Evolutionary conservation across 2,797 vertebrate genomes (phyloP).

Genomic region (Eleutherodactylus coqui): DNA sequence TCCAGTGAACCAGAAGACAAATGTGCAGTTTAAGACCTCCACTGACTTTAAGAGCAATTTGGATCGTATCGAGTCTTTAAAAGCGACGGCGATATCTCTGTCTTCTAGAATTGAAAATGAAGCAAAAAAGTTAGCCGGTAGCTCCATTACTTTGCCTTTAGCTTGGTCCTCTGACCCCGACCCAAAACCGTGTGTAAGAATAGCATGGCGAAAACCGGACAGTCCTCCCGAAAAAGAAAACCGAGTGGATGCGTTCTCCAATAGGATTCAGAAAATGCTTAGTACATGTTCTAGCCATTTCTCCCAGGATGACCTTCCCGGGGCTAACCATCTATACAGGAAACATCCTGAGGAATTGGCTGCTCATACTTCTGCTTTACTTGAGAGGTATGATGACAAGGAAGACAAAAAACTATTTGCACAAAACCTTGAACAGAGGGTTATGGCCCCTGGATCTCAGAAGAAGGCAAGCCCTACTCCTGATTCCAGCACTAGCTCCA

Average conservation of each 20-base stretch:
- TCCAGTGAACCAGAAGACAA: constrained; percentile 8
- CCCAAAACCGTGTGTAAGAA: constrained; percentile 66
- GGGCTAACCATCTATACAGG: constrained; percentile 80
- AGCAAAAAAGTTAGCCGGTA: constrained; percentile 87
- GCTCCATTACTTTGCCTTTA: constrained; percentile 79
- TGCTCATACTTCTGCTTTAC: constrained; percentile 69
- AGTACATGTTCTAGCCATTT: constrained; percentile 78
- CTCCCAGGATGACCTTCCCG: constrained; percentile 84
- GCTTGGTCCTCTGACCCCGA: constrained; percentile 75
- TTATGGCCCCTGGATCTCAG: constrained; percentile 66
- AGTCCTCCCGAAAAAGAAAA: constrained; percentile 80
- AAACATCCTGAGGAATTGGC: constrained; percentile 74
- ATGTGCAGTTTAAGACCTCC: constrained; percentile 67
- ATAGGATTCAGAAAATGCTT: constrained; percentile 82
- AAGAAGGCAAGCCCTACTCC: constrained; percentile 65
- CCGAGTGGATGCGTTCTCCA: constrained; percentile 72
- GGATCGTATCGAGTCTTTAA: constrained; percentile 90
- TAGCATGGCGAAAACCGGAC: constrained; percentile 74
- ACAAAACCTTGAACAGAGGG: not conserved
- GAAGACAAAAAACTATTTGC: constrained; percentile 64
- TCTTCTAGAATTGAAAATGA: constrained; percentile 92
- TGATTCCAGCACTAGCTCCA: constrained; percentile 84
- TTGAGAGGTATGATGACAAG: constrained; percentile 55
- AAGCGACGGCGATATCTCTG: constrained; percentile 92
- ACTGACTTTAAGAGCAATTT: constrained; percentile 79